Base-by-base conservation (phyloP, 2,113 vertebrate species). In the Nannospalax galili region DNA sequence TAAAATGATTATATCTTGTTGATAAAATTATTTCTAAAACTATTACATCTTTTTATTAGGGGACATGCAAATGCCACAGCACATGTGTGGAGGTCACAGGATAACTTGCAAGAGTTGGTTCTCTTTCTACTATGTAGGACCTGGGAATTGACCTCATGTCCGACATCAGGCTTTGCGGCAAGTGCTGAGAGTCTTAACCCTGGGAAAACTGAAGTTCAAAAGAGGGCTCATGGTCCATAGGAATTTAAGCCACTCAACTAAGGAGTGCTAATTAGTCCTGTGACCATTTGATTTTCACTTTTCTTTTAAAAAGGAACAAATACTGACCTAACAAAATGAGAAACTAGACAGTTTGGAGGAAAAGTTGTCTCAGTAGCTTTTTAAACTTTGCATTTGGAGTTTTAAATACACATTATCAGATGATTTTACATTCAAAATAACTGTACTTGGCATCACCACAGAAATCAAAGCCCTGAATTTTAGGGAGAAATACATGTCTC, bases 401-500 rank as follows among this genome's bases (percentile, higher is more conserved):
- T 74, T 85, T 85, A 93, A 91, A 32, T 88, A 81, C 74, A 74
- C 45, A 20, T 85, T 91, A 35, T 77, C 87, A 79, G 40, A n/a
- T 90, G 14, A 22, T 48, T 9, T 92, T 72, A 60, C 56, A 42
- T 77, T 90, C 30, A 80, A 19, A 8, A 64, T 84, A 64, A 32
- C 37, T 75, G 9, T 93, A 45, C 10, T 52, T 42, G n/a, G 42
- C 19, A 88, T 89, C 62, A 17, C 15, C 26, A 58, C 9, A 82
- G 91, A 86, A 88, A 89, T 82, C 79, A 89, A 86, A 91, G 64
- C n/a, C 69, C 8, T 90, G 37, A 73, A 64, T 93, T 90, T 93
- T 87, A 64, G 90, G 45, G 32, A 87, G 52, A 86, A 90, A 69
- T 37, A 42, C 74, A 22, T 82, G 2, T 90, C 72, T 89, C 35